Base-by-base conservation (phyloP, 2,113 vertebrate species). In the Atherinomorus stipes region DNA sequence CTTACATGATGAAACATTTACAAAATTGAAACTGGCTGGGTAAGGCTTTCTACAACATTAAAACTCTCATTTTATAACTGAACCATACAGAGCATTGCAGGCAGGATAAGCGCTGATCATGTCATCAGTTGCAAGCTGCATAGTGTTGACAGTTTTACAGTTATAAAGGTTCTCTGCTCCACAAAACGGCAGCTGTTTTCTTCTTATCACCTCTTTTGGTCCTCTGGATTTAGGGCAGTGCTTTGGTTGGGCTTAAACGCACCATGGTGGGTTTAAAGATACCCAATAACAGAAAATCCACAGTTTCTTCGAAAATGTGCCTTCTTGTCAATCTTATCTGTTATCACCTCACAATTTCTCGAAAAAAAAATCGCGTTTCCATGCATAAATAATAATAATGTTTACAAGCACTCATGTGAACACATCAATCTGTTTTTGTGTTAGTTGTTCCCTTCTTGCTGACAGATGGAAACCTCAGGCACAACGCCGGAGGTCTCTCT, bases 401-500 rank as follows among this genome's bases (percentile, higher is more conserved):
- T 87, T 81, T 78, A 57, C 49, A 56, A 84, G 52, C 60, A 26
- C 51, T 73, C 11, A 4, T 38, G 37, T 63, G 71, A 70, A 58
- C 8, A 49, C 75, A 80, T 89, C 78, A 85, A 56, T 87, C 81
- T 58, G 34, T 78, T 67, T 79, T 44, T 64, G 64, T 80, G 63
- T 66, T 31, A 80, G 82, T 84, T 82, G 85, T 70, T 64, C 61
- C 76, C 42, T 67, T 82, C 81, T 85, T 82, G 84, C 81, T 21
- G 77, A 89, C 90, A 90, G 90, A 91, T 91, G 90, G 90, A 89
- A 87, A 89, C 91, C 86, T 91, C 78, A 76, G 89, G 89, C 89
- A 74, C 80, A 76, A 58, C 16, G 75, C 89, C 69, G 80, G 82
- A 78, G 80, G 86, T 90, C 80, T 85, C 52, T 67, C 71, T 88